Evolutionary conservation across 2,113 vertebrate genomes (phyloP).

Genomic region (Xiphorhynchus elegans): DNA sequence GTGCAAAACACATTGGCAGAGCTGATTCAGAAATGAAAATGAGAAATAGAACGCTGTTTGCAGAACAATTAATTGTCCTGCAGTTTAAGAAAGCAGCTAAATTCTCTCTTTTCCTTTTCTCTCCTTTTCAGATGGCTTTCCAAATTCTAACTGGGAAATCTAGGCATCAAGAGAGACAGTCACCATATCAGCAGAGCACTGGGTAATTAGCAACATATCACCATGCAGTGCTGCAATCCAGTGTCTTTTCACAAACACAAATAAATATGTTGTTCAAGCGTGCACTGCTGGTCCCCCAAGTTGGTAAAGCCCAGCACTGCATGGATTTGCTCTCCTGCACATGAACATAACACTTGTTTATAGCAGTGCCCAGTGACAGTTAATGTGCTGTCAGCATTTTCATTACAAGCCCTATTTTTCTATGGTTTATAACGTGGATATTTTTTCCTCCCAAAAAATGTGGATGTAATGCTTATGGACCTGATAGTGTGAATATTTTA

Average conservation of each 20-base stretch:
- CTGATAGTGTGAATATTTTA: constrained; percentile 42
- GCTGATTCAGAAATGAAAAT: background rate
- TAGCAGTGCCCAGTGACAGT: background rate
- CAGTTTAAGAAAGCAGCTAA: background rate
- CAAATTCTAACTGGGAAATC: background rate
- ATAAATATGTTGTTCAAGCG: background rate
- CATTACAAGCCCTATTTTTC: constrained; percentile 46
- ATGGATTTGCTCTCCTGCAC: background rate
- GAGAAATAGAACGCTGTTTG: background rate
- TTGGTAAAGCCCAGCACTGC: background rate
- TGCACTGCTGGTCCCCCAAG: background rate
- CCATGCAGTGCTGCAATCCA: background rate
- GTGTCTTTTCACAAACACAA: background rate
- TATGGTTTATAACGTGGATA: constrained; percentile 26
- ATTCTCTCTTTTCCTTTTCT: background rate
- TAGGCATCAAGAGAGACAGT: background rate
- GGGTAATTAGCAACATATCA: background rate
- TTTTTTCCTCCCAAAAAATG: background rate
- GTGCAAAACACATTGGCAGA: background rate
- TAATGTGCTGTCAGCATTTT: constrained; percentile 41
- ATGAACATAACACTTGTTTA: constrained; percentile 31
- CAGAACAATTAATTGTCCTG: background rate
- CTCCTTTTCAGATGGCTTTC: background rate
- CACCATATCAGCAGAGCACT: background rate
- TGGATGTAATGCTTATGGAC: constrained; percentile 10